Evolutionary conservation across 2,888 invertebrate genomes (phyloP).

Genomic region (Gisinianus flammeolus): DNA sequence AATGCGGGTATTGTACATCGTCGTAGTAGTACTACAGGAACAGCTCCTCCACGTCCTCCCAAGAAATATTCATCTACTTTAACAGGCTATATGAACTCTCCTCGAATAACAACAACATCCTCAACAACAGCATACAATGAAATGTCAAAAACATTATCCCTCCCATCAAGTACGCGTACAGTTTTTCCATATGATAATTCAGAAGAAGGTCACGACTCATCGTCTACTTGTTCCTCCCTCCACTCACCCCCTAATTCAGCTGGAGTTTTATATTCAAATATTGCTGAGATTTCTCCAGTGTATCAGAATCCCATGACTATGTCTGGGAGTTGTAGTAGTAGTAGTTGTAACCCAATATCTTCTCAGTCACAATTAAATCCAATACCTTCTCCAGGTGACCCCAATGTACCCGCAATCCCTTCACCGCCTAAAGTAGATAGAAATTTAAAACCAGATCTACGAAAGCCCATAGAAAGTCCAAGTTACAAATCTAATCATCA

Average conservation of each 20-base stretch:
- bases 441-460: conserved; percentile 55
- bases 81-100: conserved; percentile 2
- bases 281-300: conserved; percentile 31
- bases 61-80: conserved; percentile 47
- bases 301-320: conserved; percentile 20
- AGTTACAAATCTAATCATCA: conserved; percentile 15
- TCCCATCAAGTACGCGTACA: conserved; percentile 28
- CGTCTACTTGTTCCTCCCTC: conserved; percentile 53
- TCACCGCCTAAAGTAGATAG: conserved; percentile 56
- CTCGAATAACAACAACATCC: background rate
- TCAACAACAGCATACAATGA: background rate
- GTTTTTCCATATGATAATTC: conserved; percentile 52
- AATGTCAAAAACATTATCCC: conserved; percentile 25
- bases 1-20: background rate
- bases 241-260: conserved; percentile 57
- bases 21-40: no score
- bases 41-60: conserved; percentile 56
- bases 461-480: conserved; percentile 27
- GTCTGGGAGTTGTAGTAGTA: background rate
- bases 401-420: background rate
- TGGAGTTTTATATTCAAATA: conserved; percentile 45
- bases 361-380: conserved; percentile 25
- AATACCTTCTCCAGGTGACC: conserved; percentile 18
- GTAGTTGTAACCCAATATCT: background rate
- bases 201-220: conserved; percentile 53